Evolutionary conservation across 2,888 invertebrate species (phyloP).

Genomic region (Platycheirus albimanus): DNA sequence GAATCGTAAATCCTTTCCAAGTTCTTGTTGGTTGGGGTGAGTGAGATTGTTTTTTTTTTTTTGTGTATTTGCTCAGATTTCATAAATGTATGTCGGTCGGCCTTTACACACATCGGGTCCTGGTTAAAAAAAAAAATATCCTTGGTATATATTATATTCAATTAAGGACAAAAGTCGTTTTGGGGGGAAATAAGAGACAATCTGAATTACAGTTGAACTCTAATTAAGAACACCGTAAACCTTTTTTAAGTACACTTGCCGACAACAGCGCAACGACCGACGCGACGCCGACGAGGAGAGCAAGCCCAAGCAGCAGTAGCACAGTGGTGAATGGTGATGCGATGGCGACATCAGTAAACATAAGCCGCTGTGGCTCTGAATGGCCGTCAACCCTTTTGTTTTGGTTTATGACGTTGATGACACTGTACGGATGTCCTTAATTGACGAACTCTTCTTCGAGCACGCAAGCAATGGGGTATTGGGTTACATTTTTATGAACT

Average conservation of each 20-base stretch:
- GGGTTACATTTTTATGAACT: conserved; percentile 57
- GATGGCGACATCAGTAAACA: background rate
- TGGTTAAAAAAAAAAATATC: conserved; percentile 36
- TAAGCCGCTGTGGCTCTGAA: conserved; percentile 17
- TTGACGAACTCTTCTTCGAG: conserved; percentile 65
- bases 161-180: conserved; percentile 66
- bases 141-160: conserved; percentile 63
- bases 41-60: conserved; percentile 31
- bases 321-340: too few relatives aligned
- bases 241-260: conserved; percentile 70
- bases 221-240: conserved; percentile 69
- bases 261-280: too few relatives aligned
- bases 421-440: conserved; percentile 73
- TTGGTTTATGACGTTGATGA: conserved; percentile 72
- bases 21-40: conserved; percentile 43
- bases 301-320: too few relatives aligned
- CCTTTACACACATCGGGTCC: background rate
- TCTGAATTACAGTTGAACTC: conserved; percentile 68
- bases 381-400: conserved; percentile 65
- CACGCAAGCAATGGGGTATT: conserved; percentile 35
- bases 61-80: conserved; percentile 11
- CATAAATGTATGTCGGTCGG: background rate
- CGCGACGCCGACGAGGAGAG: too few relatives aligned
- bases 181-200: conserved; percentile 59
- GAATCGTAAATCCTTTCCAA: conserved; percentile 65